These are phyloP conservation scores for Melanotaenia duboulayi DNA, from an alignment of 2,113 vertebrate species.

Conservation along the genomic window DNA sequence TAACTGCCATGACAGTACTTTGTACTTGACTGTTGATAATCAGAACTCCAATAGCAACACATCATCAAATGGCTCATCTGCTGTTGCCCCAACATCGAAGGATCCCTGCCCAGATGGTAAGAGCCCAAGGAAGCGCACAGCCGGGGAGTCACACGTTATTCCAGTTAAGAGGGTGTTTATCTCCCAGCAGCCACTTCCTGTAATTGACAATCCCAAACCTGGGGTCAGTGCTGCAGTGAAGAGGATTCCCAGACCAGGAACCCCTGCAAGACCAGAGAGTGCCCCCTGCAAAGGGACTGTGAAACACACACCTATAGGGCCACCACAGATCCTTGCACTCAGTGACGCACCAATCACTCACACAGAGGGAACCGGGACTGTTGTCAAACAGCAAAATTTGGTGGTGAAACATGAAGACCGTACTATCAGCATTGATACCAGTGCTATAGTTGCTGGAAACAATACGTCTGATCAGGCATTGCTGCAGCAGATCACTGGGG, in stretches of 20 bases:
- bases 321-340: slow-evolving; percentile 81
- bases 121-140: slow-evolving; percentile 89
- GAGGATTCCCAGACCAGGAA: slow-evolving; percentile 84
- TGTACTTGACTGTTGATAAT: slow-evolving; percentile 87
- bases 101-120: slow-evolving; percentile 86
- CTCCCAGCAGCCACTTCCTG: slow-evolving; percentile 83
- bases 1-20: slow-evolving; percentile 84
- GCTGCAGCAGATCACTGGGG: slow-evolving; percentile 89
- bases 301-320: slow-evolving; percentile 78
- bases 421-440: slow-evolving; percentile 80
- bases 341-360: slow-evolving; percentile 80
- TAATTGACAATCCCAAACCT: slow-evolving; percentile 81
- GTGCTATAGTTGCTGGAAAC: slow-evolving; percentile 72
- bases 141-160: slow-evolving; percentile 88
- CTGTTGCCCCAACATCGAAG: slow-evolving; percentile 77
- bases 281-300: slow-evolving; percentile 82
- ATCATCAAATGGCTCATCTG: slow-evolving; percentile 82
- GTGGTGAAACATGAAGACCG: slow-evolving; percentile 85
- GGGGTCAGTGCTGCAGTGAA: slow-evolving; percentile 75
- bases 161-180: slow-evolving; percentile 94
- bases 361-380: slow-evolving; percentile 82
- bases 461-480: slow-evolving; percentile 83
- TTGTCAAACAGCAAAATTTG: slow-evolving; percentile 83
- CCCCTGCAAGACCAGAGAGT: slow-evolving; percentile 84
- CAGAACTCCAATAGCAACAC: slow-evolving; percentile 86